phyloP scores from a whole-genome alignment of 2,113 vertebrate species.

The Ivindomyrus marchei region DNA sequence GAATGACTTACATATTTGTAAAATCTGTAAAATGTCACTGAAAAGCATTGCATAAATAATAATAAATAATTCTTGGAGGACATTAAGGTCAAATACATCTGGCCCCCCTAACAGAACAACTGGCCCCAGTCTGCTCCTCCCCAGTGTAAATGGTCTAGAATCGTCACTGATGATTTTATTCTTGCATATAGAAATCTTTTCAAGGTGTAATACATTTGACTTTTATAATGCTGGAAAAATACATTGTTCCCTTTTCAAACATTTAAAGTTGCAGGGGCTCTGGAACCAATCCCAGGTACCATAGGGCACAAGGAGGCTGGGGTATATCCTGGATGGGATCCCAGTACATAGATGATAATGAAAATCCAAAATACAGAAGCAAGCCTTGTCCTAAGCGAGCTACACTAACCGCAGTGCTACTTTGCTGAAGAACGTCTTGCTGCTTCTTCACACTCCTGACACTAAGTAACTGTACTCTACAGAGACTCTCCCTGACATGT shows the following conservation, averaged over 20 bases:
- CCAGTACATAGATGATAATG: neutral
- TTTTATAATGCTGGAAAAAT: neutral
- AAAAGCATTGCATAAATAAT: too few species aligned
- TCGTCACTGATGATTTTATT: neutral
- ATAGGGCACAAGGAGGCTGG: neutral
- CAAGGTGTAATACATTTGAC: neutral
- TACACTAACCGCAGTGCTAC: neutral
- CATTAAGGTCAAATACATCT: too few species aligned
- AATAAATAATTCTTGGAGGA: too few species aligned
- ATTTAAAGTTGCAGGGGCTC: neutral
- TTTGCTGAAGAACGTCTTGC: neutral
- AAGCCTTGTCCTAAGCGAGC: neutral
- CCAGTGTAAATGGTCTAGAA: too few species aligned
- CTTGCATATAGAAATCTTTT: neutral
- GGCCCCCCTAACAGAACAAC: too few species aligned
- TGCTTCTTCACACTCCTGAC: neutral
- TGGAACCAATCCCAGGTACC: neutral
- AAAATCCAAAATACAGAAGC: neutral
- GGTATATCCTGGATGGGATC: neutral
- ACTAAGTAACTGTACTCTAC: neutral
- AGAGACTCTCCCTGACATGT: neutral
- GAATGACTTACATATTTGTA: too few species aligned
- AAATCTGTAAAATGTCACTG: too few species aligned
- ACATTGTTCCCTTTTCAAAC: neutral
- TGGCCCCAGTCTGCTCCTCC: too few species aligned